A percentile compares a stretch with the other conserved stretches of the same genome.
Evolutionary conservation across 2,888 invertebrate genomes (phyloP).

Genomic region (Tridacna gigas): DNA sequence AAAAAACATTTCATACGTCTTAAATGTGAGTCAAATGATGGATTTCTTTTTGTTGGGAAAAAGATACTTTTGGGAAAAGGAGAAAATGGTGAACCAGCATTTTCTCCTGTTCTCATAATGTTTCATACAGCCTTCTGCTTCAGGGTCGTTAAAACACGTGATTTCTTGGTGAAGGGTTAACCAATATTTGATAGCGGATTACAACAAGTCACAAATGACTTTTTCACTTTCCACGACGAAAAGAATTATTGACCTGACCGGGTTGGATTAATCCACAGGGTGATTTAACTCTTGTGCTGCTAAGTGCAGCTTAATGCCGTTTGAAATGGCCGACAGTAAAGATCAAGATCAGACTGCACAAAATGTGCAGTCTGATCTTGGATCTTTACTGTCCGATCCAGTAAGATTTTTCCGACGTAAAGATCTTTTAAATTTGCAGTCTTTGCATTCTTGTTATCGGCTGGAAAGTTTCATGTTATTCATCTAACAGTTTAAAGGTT

Average conservation of each 20-base stretch:
- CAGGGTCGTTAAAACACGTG: not conserved
- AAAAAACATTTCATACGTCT: not conserved
- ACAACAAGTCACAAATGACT: conserved; percentile 59
- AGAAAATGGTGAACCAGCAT: conserved; percentile 6
- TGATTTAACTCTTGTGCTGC: too few relatives aligned
- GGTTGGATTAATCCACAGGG: not conserved
- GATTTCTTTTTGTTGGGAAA: not conserved
- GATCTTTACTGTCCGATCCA: too few relatives aligned
- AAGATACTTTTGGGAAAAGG: not conserved
- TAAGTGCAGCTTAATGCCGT: too few relatives aligned
- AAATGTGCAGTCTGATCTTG: too few relatives aligned
- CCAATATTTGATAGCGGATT: conserved; percentile 61
- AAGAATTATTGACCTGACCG: conserved; percentile 24
- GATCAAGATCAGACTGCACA: too few relatives aligned
- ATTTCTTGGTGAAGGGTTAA: conserved; percentile 13
- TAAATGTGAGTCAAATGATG: not conserved
- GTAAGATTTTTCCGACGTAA: too few relatives aligned
- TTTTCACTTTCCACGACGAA: conserved; percentile 52
- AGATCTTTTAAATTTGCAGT: too few relatives aligned
- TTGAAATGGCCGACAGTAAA: too few relatives aligned
- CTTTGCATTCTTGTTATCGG: too few relatives aligned
- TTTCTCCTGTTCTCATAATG: not conserved
- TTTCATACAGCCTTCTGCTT: not conserved
- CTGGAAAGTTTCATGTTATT: too few relatives aligned
- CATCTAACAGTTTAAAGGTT: too few relatives aligned